Base-by-base conservation (phyloP, 2,888 invertebrate genomes). In the Podabrus alpinus region DNA sequence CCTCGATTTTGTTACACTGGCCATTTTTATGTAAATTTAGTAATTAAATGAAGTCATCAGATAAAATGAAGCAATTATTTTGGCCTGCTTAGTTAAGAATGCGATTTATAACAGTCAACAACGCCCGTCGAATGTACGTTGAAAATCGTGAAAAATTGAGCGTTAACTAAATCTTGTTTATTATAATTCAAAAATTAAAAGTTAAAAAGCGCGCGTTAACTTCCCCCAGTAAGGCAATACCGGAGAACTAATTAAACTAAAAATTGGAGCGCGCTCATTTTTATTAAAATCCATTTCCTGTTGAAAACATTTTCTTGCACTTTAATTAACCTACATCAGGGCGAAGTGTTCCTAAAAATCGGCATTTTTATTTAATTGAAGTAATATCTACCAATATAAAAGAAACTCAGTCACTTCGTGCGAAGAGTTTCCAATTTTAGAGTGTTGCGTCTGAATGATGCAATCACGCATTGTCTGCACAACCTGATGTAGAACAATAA, bases 391-490 rank as follows among this genome's bases (percentile, higher is more conserved):
- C 45, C 45, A 45, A 45, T 45, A 60, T 60, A 69, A 69, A 69
- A 61, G 29, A 70, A 64, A 70, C 61, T 64, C 62, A 29, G 61
- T 16, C 15, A 70, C 61, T 62, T 62, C 64, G 62, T 29, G 62
- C 70, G 17, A 64, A 15, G 70, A 62, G 61, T 64, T 64, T 19
- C 7, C 17, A 70, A 29, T 62, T 29, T 25, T 24, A 45, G 15
- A 70, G 62, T 25, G 24, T 45, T 17, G 25, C 24, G 15, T 70
- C 17, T 70, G 70, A 70, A 70, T 70, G 70, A 62, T 64, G 29
- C 70, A 70, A 70, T 70, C 70, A 70, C 62, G 70, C 64, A 15
- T 13, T 19, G 61, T 64, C 62, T 70, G 59, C 60, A 29, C 66
- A 71, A 64, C 24, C 66, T 59, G 24, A 19, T 66, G 59, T 66